Percentiles rank a stretch among this genome's conserved stretches.
phyloP scores from a whole-genome alignment of 2,113 vertebrate species.

The Stomatorhinus ivindoensis region DNA sequence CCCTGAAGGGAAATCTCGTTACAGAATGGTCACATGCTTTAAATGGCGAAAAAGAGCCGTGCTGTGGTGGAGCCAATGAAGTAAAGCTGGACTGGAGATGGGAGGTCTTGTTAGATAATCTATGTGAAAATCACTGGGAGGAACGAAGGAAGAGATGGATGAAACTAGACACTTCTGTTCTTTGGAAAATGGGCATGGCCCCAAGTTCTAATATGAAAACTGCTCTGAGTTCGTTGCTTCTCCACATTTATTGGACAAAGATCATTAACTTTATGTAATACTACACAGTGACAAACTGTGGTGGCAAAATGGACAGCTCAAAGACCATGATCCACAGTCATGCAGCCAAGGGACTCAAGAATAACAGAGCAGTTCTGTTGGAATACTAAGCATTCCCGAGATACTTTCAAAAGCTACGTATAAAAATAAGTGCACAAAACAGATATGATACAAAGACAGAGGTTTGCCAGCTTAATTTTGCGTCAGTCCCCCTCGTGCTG shows the following conservation, averaged over 20 bases:
- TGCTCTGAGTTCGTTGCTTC: neutral
- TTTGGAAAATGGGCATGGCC: neutral
- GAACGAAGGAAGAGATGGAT: neutral
- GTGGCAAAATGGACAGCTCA: neutral
- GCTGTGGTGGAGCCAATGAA: slow-evolving; percentile 17
- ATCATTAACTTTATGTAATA: slow-evolving; percentile 12
- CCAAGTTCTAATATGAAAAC: neutral
- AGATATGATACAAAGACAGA: neutral
- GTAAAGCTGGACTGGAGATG: neutral
- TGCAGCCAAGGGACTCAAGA: neutral
- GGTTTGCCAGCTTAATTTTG: neutral
- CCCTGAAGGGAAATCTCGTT: slow-evolving; percentile 53
- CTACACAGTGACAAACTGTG: neutral
- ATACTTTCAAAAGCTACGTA: neutral
- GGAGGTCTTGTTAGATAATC: neutral
- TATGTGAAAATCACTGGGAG: neutral
- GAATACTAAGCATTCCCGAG: neutral
- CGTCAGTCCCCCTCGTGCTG: neutral
- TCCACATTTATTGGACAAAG: slow-evolving; percentile 4
- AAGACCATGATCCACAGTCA: neutral
- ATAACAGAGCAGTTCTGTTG: neutral
- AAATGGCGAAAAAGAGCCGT: slow-evolving; percentile 44
- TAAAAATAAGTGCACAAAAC: neutral
- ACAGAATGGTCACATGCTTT: slow-evolving; percentile 37
- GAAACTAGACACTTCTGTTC: neutral